A percentile compares a stretch with the other conserved stretches of the same genome.
phyloP scores from a whole-genome alignment of 2,797 vertebrate genomes.

The Siniperca obscura region DNA sequence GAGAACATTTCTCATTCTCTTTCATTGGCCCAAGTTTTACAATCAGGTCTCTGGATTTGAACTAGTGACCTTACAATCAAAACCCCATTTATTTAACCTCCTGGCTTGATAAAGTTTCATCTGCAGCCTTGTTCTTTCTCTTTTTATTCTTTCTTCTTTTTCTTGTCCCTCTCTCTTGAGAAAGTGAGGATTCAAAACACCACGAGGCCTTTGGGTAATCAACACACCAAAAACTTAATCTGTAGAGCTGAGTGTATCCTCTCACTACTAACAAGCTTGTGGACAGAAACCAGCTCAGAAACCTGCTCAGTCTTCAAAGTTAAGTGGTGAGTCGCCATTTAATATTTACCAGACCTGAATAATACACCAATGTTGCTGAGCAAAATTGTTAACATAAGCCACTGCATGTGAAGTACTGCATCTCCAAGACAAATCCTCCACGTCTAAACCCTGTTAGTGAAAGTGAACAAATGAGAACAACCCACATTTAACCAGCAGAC shows the following conservation, averaged over 20 bases:
- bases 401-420: conserved; percentile 21
- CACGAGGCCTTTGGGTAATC: not conserved
- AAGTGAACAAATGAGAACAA: conserved; percentile 46
- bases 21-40: conserved; percentile 8
- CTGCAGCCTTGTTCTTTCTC: not conserved
- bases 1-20: conserved; percentile 13
- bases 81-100: conserved; percentile 11
- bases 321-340: conserved; percentile 52
- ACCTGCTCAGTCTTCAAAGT: conserved; percentile 26
- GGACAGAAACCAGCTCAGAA: conserved; percentile 22
- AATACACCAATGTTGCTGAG: conserved; percentile 41
- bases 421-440: conserved; percentile 44
- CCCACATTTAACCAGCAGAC: conserved; percentile 24
- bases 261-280: conserved; percentile 27
- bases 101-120: conserved; percentile 3
- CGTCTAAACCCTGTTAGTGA: conserved; percentile 27
- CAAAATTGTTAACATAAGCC: conserved; percentile 52
- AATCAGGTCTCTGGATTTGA: conserved; percentile 21
- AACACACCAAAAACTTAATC: not conserved
- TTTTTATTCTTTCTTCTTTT: not conserved
- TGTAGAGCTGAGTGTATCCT: conserved; percentile 7
- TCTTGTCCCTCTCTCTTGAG: not conserved
- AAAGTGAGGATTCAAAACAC: conserved; percentile 14
- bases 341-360: conserved; percentile 71
- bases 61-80: conserved; percentile 21